phyloP scores from a whole-genome alignment of 2,888 invertebrate species.

The Lithophane ornitopus region DNA sequence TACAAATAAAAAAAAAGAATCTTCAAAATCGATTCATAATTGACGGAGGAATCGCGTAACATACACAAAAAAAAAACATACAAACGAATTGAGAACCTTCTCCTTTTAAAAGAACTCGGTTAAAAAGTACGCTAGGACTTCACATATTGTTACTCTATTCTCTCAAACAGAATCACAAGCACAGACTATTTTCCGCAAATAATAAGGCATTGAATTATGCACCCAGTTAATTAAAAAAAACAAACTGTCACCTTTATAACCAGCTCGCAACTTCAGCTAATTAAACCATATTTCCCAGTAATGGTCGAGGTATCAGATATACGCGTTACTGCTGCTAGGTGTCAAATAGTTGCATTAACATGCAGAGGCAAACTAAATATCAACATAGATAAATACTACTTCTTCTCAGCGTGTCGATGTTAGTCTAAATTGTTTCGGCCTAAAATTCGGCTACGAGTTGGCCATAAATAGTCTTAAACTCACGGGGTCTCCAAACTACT shows the following conservation, averaged over 20 bases:
- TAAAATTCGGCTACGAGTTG: background rate
- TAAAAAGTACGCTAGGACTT: background rate
- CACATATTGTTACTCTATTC: background rate
- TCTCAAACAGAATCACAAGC: background rate
- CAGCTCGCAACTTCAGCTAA: background rate
- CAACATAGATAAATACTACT: background rate
- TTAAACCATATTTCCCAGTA: conserved; percentile 1
- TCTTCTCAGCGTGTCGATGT: background rate
- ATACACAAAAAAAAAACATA: no score
- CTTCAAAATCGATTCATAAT: no score
- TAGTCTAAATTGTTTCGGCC: background rate
- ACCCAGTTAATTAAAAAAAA: background rate
- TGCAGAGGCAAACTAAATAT: background rate
- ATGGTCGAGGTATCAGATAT: background rate
- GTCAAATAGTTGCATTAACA: background rate
- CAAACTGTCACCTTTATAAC: background rate
- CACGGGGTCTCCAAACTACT: conserved; percentile 81
- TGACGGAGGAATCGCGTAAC: no score
- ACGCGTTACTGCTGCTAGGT: background rate
- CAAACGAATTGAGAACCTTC: no score
- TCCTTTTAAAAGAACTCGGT: no score
- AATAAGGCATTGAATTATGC: background rate
- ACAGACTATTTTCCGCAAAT: no score
- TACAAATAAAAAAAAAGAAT: no score
- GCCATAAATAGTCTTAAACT: conserved; percentile 60